Evolutionary conservation across 2,888 invertebrate genomes (phyloP), one percentile per base, ranked within the genome.

Genomic region (Sycophila texana): DNA sequence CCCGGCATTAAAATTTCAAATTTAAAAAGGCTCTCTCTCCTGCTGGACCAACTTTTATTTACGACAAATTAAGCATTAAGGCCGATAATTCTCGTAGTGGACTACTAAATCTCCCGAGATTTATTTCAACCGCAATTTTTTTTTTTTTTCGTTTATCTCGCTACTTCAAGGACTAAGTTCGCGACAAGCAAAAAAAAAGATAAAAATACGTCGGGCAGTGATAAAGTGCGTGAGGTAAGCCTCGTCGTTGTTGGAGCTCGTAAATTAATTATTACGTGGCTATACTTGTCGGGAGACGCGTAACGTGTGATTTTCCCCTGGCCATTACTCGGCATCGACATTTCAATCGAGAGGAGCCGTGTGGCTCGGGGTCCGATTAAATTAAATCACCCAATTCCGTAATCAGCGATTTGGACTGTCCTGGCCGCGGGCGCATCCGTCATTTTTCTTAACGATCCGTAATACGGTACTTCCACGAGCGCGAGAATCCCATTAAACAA

Each of bases 371-470:
- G 4, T 1, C 47, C 79, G 73, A 80, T 77, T 77, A 75, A 77
- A 77, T 81, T 72, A 76, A 78, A 71, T 72, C 74, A 53, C 39
- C 68, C 63, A 71, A 77, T 80, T 77, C 65, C 67, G 18, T 70
- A 66, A 77, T 68, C 70, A 63, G 26, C 58, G 63, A 80, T 80
- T 77, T 49, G 74, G 53, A 51, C 53, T 61, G 67, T 30, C 39
- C 7, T 39, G 26, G 68, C 73, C 76, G 39, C 58, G 72, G 65
- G 77, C 73, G 58, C 72, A 75, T 75, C 75, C 78, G 78, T 81
- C 81, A 81, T 81, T 78, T 78, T 78, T 78, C 78, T 75, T 81
- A 81, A 81, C 78, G 81, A 81, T 22, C 75, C 76, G 26, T 74
- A 77, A 77, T 77, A 77, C 80, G 77, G 73, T 77, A 81, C 74